These are phyloP conservation scores for Propithecus deckenii DNA, from an alignment of 2,797 vertebrate species.

Conservation along the genomic window DNA sequence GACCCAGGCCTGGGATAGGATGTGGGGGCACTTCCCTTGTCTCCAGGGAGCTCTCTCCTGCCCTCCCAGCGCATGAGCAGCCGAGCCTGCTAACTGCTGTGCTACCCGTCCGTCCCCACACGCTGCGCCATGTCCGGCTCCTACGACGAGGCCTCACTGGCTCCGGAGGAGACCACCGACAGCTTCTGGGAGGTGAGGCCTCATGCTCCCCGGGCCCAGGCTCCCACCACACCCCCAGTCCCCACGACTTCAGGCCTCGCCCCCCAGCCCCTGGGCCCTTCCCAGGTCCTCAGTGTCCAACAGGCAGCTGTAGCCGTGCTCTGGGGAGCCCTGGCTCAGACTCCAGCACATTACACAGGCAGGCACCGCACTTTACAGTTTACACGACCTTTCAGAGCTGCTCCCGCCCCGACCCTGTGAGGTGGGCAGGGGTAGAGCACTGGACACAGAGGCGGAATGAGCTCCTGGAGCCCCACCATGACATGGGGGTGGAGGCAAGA, in stretches of 20 bases:
- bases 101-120: constrained; percentile 36
- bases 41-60: not conserved
- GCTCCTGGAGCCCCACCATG: not conserved
- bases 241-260: not conserved
- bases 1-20: not conserved
- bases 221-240: too few species aligned
- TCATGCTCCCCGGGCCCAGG: not conserved
- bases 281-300: not conserved
- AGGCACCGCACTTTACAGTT: not conserved
- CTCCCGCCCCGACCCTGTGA: not conserved
- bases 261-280: not conserved
- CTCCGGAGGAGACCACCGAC: constrained; percentile 94
- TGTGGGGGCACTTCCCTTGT: not conserved
- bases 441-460: not conserved
- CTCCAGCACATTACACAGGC: not conserved
- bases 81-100: constrained; percentile 45
- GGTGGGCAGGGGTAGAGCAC: not conserved
- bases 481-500: not conserved
- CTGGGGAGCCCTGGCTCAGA: not conserved
- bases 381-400: not conserved
- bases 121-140: constrained; percentile 93
- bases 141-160: constrained; percentile 93
- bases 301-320: not conserved
- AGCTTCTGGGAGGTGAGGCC: constrained; percentile 99
- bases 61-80: constrained; percentile 89